Conservation (phyloP, 2,888 invertebrate genomes). For the Drosophila mercatorum region DNA sequence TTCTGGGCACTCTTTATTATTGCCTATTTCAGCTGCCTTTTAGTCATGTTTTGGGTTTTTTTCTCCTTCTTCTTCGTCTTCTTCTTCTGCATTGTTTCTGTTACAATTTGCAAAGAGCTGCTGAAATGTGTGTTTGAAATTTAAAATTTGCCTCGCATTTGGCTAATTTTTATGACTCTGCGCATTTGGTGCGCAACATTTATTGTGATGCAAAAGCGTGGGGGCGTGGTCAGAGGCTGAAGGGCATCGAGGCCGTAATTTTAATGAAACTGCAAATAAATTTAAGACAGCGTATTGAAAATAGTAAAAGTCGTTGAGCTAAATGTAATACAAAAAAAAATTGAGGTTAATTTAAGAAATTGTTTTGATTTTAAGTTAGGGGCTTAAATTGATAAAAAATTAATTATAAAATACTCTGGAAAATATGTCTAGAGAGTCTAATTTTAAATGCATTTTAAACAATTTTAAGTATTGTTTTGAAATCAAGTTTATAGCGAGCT, state of each 20-base stretch:
- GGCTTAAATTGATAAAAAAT: too few species aligned
- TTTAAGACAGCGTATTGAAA: background rate
- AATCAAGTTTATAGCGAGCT: too few species aligned
- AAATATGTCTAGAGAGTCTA: too few species aligned
- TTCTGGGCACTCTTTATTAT: conserved; percentile 50
- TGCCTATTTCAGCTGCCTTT: conserved; percentile 52
- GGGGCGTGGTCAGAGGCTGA: conserved; percentile 25
- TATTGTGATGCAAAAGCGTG: conserved; percentile 30
- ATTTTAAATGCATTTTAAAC: too few species aligned
- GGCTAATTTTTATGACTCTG: conserved; percentile 43
- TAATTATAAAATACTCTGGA: too few species aligned
- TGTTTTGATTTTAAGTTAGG: too few species aligned
- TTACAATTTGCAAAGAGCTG: conserved; percentile 34
- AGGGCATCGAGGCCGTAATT: conserved; percentile 23
- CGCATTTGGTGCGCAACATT: conserved; percentile 42
- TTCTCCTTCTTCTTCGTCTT: background rate
- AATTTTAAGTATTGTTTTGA: too few species aligned
- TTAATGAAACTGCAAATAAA: conserved; percentile 5
- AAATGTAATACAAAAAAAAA: background rate
- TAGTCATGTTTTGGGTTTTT: conserved; percentile 20
- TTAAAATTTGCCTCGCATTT: conserved; percentile 49
- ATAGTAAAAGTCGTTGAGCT: background rate
- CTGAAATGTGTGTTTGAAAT: conserved; percentile 62
- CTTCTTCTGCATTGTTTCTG: conserved; percentile 5
- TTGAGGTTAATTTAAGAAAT: background rate